Conservation (phyloP, 2,888 invertebrate genomes). For the Iselma pallidipennis region DNA sequence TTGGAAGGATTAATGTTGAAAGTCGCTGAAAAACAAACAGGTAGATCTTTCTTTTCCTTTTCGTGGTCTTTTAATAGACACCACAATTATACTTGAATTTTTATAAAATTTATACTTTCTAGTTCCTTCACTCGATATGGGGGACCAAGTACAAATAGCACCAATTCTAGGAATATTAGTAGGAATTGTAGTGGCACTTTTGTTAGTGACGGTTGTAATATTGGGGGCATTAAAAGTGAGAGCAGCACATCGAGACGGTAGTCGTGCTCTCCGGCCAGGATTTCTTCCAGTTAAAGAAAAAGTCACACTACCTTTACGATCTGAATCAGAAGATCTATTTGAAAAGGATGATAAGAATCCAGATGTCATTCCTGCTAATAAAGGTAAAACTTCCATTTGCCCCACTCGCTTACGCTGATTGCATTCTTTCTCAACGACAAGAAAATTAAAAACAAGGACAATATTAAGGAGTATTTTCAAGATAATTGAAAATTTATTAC, state of each 20-base stretch:
- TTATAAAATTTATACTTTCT: slow-evolving; percentile 20
- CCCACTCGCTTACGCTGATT: background rate
- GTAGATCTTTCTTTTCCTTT: slow-evolving; percentile 54
- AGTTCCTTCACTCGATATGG: slow-evolving; percentile 57
- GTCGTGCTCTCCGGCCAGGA: slow-evolving; percentile 62
- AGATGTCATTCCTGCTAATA: slow-evolving; percentile 84
- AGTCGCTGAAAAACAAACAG: slow-evolving; percentile 76
- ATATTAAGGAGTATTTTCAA: background rate
- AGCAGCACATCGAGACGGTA: slow-evolving; percentile 60
- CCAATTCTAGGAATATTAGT: slow-evolving; percentile 68
- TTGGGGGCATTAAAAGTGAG: slow-evolving; percentile 65
- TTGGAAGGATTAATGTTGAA: slow-evolving; percentile 76
- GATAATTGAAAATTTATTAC: background rate
- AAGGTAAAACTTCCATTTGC: slow-evolving; percentile 63
- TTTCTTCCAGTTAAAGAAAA: slow-evolving; percentile 68
- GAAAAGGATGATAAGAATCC: slow-evolving; percentile 85
- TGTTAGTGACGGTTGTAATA: slow-evolving; percentile 67
- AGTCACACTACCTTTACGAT: slow-evolving; percentile 66
- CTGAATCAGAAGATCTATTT: slow-evolving; percentile 71
- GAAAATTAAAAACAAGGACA: background rate
- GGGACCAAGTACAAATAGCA: slow-evolving; percentile 60
- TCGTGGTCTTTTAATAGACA: slow-evolving; percentile 1
- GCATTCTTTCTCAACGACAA: background rate
- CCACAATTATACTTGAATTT: background rate
- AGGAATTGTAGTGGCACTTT: slow-evolving; percentile 70